Conservation (phyloP, 2,113 vertebrate species). For the Prinia subflava region DNA sequence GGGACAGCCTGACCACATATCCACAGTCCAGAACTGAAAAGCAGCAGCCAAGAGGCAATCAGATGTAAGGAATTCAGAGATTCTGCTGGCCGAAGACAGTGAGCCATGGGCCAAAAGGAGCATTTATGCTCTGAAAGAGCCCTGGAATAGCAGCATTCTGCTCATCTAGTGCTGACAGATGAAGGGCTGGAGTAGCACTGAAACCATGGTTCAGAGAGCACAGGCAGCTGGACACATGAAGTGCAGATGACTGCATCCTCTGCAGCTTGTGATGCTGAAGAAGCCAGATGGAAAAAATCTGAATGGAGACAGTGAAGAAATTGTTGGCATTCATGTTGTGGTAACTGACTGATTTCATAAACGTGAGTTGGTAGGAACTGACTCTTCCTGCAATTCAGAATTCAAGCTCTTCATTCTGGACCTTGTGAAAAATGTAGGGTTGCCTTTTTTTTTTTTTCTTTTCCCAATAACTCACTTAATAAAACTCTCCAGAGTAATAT, state of each 20-base stretch:
- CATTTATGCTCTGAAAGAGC: not conserved
- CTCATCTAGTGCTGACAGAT: not conserved
- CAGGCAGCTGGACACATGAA: not conserved
- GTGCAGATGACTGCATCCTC: not conserved
- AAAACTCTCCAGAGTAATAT: not conserved
- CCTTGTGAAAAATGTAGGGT: not conserved
- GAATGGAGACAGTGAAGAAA: not conserved
- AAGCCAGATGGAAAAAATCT: not conserved
- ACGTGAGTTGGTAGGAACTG: not conserved
- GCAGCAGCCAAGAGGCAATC: not conserved
- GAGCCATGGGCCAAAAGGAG: not conserved
- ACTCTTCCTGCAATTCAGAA: not conserved
- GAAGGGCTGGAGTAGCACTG: not conserved
- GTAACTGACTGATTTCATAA: not conserved
- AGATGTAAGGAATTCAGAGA: not conserved
- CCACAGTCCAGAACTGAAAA: not conserved
- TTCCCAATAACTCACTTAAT: not conserved
- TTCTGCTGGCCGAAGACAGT: not conserved
- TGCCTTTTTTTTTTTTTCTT: not conserved
- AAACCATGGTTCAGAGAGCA: not conserved
- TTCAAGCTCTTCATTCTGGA: not conserved
- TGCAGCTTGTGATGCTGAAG: not conserved
- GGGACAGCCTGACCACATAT: not conserved
- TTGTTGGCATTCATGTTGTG: not conserved
- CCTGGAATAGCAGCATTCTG: not conserved